Conservation (phyloP, 2,797 vertebrate species). For the Anomalospiza imberbis region DNA sequence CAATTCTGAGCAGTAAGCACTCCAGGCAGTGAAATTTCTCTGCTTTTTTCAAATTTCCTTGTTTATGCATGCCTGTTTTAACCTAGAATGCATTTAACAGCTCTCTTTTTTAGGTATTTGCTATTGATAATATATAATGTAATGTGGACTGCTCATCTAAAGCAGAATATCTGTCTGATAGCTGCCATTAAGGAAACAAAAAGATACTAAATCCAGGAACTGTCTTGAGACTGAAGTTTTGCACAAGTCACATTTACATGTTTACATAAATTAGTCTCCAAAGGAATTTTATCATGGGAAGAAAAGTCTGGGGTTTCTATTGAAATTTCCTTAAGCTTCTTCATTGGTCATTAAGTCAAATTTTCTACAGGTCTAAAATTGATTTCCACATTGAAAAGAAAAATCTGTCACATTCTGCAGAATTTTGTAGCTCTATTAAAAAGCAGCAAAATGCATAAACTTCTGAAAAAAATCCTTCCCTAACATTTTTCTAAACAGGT, state of each 20-base stretch:
- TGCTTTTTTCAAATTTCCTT: not conserved
- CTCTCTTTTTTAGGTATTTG: not conserved
- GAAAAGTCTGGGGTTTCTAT: not conserved
- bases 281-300: not conserved
- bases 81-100: not conserved
- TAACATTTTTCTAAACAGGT: not conserved
- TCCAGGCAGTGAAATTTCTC: not conserved
- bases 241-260: not conserved
- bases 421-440: not conserved
- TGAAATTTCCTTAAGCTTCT: not conserved
- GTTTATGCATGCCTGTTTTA: not conserved
- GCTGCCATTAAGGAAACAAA: not conserved
- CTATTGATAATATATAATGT: not conserved
- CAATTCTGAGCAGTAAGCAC: not conserved
- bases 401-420: not conserved
- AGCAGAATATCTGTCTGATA: not conserved
- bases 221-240: not conserved
- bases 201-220: not conserved
- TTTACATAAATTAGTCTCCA: not conserved
- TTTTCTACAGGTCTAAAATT: not conserved
- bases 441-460: not conserved
- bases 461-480: not conserved
- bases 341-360: not conserved
- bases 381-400: not conserved
- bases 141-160: not conserved